These are phyloP conservation scores for Autographa pulchrina DNA, from an alignment of 2,888 invertebrate genomes.

Conservation along the genomic window DNA sequence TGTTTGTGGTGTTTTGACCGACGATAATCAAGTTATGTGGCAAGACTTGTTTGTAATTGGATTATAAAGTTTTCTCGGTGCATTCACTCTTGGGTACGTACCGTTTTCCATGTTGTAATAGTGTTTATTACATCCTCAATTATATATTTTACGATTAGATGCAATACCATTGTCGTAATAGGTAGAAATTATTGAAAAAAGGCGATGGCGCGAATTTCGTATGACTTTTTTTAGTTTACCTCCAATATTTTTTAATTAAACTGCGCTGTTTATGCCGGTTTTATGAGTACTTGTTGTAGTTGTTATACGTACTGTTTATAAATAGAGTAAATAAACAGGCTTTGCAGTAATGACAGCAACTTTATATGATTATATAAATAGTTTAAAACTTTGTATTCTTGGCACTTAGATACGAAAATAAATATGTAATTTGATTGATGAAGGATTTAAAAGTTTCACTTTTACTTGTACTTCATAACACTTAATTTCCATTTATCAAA, in stretches of 20 bases:
- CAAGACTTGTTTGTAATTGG: conserved; percentile 53
- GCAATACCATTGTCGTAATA: conserved; percentile 10
- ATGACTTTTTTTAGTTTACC: conserved; percentile 42
- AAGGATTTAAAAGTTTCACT: conserved; percentile 37
- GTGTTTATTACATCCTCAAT: conserved; percentile 49
- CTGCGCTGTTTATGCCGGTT: conserved; percentile 42
- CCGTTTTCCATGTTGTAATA: conserved; percentile 50
- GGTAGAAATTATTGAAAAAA: conserved; percentile 12
- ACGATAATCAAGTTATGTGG: conserved; percentile 43
- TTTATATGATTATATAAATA: not conserved
- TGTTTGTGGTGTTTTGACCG: conserved; percentile 33
- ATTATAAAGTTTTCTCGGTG: conserved; percentile 53
- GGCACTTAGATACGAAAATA: not conserved
- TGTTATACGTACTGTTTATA: conserved; percentile 19
- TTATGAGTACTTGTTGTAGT: conserved; percentile 12
- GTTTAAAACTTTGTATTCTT: not conserved
- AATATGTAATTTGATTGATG: conserved; percentile 5
- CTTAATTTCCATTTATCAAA: too few species aligned
- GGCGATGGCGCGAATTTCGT: conserved; percentile 14
- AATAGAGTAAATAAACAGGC: conserved; percentile 43
- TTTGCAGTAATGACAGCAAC: conserved; percentile 7
- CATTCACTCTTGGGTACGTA: conserved; percentile 52
- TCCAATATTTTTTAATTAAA: conserved; percentile 19
- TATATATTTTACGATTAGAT: conserved; percentile 21
- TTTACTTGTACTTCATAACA: not conserved